Percentiles rank a stretch among this genome's conserved stretches.
phyloP scores from a whole-genome alignment of 2,888 invertebrate species.

The Muscina levida region DNA sequence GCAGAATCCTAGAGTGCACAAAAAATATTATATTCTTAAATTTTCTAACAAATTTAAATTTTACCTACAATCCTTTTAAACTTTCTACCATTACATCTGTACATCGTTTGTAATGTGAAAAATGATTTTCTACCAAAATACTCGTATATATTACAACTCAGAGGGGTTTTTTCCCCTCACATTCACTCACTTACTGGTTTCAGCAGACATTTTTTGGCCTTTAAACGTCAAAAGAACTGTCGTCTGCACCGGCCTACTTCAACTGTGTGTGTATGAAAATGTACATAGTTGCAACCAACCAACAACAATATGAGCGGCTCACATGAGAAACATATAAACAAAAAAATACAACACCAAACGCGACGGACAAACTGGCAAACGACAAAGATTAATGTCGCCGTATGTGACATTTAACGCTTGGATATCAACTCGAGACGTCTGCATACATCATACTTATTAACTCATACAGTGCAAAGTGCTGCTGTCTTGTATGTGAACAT shows the following conservation, averaged over 20 bases:
- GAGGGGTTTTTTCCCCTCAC: not conserved
- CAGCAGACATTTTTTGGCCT: conserved; percentile 20
- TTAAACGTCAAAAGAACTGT: conserved; percentile 13
- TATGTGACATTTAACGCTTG: conserved; percentile 72
- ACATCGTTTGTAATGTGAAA: not conserved
- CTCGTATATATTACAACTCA: conserved; percentile 8
- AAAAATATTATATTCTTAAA: no score
- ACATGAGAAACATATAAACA: not conserved
- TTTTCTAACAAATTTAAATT: no score
- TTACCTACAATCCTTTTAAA: no score
- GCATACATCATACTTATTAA: conserved; percentile 28
- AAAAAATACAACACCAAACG: not conserved
- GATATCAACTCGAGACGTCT: conserved; percentile 56
- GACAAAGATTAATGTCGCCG: conserved; percentile 75
- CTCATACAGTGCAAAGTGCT: conserved; percentile 8
- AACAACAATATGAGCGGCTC: conserved; percentile 36
- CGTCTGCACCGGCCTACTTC: conserved; percentile 11
- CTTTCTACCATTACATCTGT: no score
- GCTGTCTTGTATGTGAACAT: not conserved
- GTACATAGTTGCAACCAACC: not conserved
- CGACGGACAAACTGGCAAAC: conserved; percentile 54
- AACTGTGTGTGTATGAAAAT: no score
- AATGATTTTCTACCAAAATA: not conserved
- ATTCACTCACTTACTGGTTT: not conserved
- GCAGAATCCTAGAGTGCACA: no score